A percentile compares a stretch with the other conserved stretches of the same genome.
Conservation (phyloP, 2,113 vertebrate genomes). For the Terrapene triunguis region DNA sequence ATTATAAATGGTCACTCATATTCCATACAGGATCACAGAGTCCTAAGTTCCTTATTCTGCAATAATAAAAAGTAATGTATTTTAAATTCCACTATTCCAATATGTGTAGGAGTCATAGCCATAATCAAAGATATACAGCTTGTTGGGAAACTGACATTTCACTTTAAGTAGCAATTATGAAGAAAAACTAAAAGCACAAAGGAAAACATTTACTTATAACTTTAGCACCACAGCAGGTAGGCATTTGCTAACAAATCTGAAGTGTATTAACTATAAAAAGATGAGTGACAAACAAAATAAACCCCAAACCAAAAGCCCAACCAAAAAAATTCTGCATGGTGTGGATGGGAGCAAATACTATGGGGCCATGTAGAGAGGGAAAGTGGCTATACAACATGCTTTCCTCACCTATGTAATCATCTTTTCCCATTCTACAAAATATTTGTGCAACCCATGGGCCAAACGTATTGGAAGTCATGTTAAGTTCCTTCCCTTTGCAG, state of each 20-base stretch:
- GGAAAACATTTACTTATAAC: background rate
- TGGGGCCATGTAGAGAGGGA: background rate
- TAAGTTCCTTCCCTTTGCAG: background rate
- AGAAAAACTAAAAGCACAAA: background rate
- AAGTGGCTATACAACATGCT: background rate
- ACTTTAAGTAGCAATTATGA: background rate
- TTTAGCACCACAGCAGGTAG: background rate
- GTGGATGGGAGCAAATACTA: background rate
- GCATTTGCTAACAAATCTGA: background rate
- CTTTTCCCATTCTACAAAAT: background rate
- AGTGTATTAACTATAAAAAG: background rate
- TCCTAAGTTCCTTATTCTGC: background rate
- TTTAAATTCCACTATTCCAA: background rate
- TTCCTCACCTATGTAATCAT: rapidly evolving
- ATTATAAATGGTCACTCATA: too few species aligned
- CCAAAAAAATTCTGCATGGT: background rate
- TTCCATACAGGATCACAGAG: too few species aligned
- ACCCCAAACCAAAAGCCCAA: background rate
- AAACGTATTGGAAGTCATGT: background rate
- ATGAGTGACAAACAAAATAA: background rate
- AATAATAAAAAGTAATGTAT: background rate
- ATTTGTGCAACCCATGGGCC: background rate
- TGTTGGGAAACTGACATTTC: background rate
- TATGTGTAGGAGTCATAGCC: background rate
- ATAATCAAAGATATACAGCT: background rate